Percentiles rank a stretch among this genome's conserved stretches.
Evolutionary conservation across 92 coral and sea anemone genomes (phyloP).

Genomic region (Actinostola sp.): DNA sequence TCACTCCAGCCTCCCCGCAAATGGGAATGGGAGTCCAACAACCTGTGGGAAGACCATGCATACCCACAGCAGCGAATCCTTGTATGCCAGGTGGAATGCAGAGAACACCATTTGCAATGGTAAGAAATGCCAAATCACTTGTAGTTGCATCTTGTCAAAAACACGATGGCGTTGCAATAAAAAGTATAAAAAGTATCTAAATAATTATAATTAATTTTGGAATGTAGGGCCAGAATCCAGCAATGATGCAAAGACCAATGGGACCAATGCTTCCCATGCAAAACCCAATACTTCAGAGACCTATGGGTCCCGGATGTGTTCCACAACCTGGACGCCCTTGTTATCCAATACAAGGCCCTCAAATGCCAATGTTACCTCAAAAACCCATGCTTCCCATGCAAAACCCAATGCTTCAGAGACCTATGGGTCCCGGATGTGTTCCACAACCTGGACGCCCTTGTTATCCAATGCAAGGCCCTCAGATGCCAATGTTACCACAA

Average conservation of each 20-base stretch:
- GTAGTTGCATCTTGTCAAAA: no score
- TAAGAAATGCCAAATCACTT: no score
- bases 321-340: neutral
- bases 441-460: conserved; percentile 26
- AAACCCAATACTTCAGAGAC: conserved; percentile 19
- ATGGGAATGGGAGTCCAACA: conserved; percentile 8
- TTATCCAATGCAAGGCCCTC: conserved; percentile 19
- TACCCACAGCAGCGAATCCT: conserved; percentile 29
- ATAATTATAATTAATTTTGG: neutral
- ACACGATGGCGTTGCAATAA: no score
- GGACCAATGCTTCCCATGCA: conserved; percentile 22
- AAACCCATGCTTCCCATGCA: conserved; percentile 18
- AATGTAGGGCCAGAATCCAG: conserved; percentile 6
- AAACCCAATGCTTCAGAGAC: conserved; percentile 23
- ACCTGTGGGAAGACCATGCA: conserved; percentile 29
- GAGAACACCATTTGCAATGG: conserved; percentile 19
- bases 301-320: conserved; percentile 4
- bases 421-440: conserved; percentile 16
- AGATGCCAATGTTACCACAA: conserved; percentile 5
- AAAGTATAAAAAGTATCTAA: neutral
- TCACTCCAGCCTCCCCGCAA: conserved; percentile 15
- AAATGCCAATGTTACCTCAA: conserved; percentile 5
- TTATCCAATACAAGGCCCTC: conserved; percentile 7
- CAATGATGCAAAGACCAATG: conserved; percentile 23
- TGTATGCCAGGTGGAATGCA: conserved; percentile 27